Percentiles rank a stretch among this genome's conserved stretches.
Conservation (phyloP, 2,113 vertebrate genomes). For the Corythornis cristatus region DNA sequence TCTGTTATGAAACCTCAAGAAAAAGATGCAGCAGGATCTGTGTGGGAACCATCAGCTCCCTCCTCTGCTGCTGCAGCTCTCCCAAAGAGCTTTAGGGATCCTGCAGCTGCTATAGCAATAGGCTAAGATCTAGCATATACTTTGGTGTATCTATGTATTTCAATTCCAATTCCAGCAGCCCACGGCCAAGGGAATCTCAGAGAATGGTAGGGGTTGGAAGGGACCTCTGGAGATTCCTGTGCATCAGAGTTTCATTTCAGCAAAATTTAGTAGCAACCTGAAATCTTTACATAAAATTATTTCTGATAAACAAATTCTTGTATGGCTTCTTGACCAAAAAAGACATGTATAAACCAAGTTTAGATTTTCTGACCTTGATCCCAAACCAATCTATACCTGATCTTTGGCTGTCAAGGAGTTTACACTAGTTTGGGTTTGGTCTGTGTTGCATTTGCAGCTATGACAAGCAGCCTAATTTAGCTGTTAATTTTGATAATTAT, state of each 20-base stretch:
- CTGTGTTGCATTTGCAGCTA: neutral
- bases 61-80: neutral
- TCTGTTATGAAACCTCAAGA: constrained; percentile 60
- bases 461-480: neutral
- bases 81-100: neutral
- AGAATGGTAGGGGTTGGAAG: too few relatives aligned
- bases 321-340: neutral
- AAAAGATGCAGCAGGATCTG: constrained; percentile 28
- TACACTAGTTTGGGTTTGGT: neutral
- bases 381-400: neutral
- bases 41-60: neutral
- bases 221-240: neutral
- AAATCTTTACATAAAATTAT: neutral
- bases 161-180: neutral
- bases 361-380: neutral
- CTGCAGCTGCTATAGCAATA: neutral
- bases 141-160: too few relatives aligned
- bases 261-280: neutral
- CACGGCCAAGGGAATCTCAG: neutral
- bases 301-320: neutral
- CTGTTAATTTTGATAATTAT: neutral
- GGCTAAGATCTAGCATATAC: neutral
- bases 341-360: neutral
- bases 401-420: neutral
- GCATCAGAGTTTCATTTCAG: neutral